phyloP scores from a whole-genome alignment of 2,888 invertebrate species.

The Eueremaeus valkanovi region DNA sequence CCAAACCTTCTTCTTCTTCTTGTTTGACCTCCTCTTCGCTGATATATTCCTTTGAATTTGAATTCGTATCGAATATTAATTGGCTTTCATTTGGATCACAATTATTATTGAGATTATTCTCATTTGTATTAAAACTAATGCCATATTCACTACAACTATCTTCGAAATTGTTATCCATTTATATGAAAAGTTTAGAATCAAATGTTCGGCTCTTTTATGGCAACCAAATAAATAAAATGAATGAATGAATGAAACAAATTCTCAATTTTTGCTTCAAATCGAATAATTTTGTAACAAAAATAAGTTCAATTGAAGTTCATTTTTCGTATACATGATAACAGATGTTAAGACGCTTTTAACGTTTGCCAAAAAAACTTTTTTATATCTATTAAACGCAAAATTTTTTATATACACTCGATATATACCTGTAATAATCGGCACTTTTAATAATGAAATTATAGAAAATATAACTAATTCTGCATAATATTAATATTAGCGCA shows the following conservation, averaged over 20 bases:
- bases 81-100: not conserved
- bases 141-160: not conserved
- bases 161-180: not conserved
- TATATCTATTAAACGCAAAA: not conserved
- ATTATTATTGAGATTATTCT: not conserved
- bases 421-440: no score
- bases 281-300: not conserved
- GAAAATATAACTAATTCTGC: no score
- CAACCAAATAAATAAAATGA: not conserved
- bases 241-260: not conserved
- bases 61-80: not conserved
- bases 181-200: not conserved
- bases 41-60: not conserved
- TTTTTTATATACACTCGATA: no score
- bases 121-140: not conserved
- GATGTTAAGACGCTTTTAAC: constrained; percentile 7
- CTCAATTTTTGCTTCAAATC: not conserved
- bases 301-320: constrained; percentile 15
- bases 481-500: no score
- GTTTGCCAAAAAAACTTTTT: not conserved
- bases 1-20: not conserved
- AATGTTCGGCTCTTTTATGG: not conserved
- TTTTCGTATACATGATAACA: not conserved
- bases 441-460: no score
- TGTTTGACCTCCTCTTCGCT: not conserved